Conservation (phyloP, 2,113 vertebrate species). For the Arvicanthis niloticus region DNA sequence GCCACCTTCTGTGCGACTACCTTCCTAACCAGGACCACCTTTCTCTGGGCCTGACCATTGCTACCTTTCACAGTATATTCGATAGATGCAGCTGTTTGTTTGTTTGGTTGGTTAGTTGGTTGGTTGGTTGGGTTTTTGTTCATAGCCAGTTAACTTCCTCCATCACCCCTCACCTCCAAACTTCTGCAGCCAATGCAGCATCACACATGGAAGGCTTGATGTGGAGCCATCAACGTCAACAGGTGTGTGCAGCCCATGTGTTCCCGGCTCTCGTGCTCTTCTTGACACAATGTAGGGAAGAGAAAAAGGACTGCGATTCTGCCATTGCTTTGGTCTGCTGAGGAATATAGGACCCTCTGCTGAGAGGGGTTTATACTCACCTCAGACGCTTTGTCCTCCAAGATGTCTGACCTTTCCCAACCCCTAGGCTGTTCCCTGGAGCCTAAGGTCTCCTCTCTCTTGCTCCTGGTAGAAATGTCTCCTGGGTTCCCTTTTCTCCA, state of each 20-base stretch:
- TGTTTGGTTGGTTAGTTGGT: too few relatives aligned
- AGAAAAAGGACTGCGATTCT: neutral
- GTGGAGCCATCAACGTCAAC: neutral
- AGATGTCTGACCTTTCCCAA: neutral
- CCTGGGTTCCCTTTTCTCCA: neutral
- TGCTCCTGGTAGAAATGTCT: neutral
- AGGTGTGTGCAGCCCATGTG: neutral
- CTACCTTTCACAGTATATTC: neutral
- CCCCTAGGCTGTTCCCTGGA: neutral
- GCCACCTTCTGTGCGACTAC: neutral
- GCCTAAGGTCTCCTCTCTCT: neutral
- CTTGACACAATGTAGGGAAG: neutral
- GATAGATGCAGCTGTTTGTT: neutral
- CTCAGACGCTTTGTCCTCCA: neutral
- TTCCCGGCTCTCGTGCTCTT: neutral
- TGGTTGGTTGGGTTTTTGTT: neutral
- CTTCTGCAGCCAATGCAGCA: neutral
- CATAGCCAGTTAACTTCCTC: neutral
- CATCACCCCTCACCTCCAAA: neutral
- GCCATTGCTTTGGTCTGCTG: neutral
- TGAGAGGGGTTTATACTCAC: neutral
- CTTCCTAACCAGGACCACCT: neutral
- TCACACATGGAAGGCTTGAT: neutral
- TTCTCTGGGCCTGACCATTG: neutral
- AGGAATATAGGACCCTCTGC: neutral